Evolutionary conservation across 1,140 invertebrate species (phyloP).

Genomic region (Homalodisca vitripennis): DNA sequence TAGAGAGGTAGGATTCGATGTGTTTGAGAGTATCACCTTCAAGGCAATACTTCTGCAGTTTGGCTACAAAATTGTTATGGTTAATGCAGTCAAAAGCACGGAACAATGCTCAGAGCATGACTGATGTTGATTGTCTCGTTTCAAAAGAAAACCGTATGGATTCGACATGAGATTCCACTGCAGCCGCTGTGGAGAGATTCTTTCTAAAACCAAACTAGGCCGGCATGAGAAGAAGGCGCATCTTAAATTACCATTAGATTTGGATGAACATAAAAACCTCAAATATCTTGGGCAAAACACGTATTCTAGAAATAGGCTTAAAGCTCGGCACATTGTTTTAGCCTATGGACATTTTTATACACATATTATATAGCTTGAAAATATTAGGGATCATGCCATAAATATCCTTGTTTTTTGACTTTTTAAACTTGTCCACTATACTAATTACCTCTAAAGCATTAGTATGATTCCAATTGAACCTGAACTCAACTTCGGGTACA

Average conservation of each 20-base stretch:
- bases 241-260: background rate
- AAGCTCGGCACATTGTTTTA: background rate
- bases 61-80: background rate
- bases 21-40: background rate
- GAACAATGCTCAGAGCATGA: background rate
- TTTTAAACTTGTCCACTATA: no score
- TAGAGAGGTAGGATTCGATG: background rate
- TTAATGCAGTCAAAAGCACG: background rate
- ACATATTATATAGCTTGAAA: no score
- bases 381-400: no score
- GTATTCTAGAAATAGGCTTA: background rate
- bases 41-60: background rate
- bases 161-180: background rate
- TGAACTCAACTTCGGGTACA: no score
- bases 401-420: no score
- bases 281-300: background rate
- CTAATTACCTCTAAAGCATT: no score
- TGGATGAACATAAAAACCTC: background rate
- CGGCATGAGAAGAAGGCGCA: background rate
- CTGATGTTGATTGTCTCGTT: background rate
- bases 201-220: background rate
- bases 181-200: background rate
- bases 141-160: background rate
- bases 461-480: no score
- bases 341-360: no score